Percentiles rank a stretch among this genome's conserved stretches.
phyloP scores from a whole-genome alignment of 2,888 invertebrate genomes.

The Sinopyrophorus schimmeli region DNA sequence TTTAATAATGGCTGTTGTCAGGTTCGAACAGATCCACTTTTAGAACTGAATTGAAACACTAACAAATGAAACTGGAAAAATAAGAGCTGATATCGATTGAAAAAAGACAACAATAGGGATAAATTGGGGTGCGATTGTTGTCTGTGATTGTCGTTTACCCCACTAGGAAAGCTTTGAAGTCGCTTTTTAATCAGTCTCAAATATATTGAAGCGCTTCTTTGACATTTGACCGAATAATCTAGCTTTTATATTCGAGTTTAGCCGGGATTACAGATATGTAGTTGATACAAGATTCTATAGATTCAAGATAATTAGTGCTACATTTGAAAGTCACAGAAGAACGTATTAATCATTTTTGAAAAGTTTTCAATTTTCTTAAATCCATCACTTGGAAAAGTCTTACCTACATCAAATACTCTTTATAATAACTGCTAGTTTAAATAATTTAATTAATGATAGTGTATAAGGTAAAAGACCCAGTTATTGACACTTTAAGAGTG shows the following conservation, averaged over 20 bases:
- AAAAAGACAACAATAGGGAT: constrained; percentile 55
- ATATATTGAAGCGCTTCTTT: constrained; percentile 54
- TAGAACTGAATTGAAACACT: constrained; percentile 51
- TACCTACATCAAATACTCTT: too few species aligned
- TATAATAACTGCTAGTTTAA: too few species aligned
- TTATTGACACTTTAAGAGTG: too few species aligned
- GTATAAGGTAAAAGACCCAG: too few species aligned
- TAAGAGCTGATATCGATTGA: constrained; percentile 54
- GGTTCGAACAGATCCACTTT: constrained; percentile 38
- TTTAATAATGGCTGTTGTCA: constrained; percentile 34
- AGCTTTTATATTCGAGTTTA: constrained; percentile 44
- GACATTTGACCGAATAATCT: constrained; percentile 57
- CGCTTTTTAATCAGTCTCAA: constrained; percentile 56
- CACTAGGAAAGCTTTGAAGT: constrained; percentile 52
- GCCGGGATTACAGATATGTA: constrained; percentile 32
- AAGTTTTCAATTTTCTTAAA: too few species aligned
- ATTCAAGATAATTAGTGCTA: constrained; percentile 28
- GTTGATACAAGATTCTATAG: constrained; percentile 31
- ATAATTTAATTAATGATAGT: too few species aligned
- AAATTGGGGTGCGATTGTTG: constrained; percentile 56
- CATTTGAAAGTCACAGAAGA: too few species aligned
- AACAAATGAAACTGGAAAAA: constrained; percentile 52
- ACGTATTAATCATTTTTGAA: too few species aligned
- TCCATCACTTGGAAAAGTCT: too few species aligned
- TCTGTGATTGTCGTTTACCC: constrained; percentile 56